phyloP scores from a whole-genome alignment of 2,888 invertebrate species.

The Formica aserva region DNA sequence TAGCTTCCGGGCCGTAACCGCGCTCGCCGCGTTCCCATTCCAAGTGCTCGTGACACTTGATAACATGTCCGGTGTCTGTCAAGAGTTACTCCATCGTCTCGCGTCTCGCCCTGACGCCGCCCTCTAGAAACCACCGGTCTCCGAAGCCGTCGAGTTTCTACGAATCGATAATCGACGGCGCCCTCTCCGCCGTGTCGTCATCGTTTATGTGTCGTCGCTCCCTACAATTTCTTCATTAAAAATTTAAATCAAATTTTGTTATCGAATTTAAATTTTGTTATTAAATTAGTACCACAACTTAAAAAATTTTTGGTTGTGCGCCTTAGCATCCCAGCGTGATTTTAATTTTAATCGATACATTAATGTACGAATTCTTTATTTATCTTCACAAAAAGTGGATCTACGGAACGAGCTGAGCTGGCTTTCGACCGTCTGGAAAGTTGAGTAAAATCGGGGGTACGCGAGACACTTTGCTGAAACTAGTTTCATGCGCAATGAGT shows the following conservation, averaged over 20 bases:
- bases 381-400: slow-evolving; percentile 49
- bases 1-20: slow-evolving; percentile 45
- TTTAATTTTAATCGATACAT: slow-evolving; percentile 52
- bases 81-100: slow-evolving; percentile 25
- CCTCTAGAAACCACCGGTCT: slow-evolving; percentile 60
- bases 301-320: neutral
- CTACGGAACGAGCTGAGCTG: neutral
- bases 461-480: slow-evolving; percentile 39
- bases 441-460: slow-evolving; percentile 59
- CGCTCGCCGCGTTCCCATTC: slow-evolving; percentile 18
- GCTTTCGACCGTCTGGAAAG: slow-evolving; percentile 56
- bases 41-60: slow-evolving; percentile 45
- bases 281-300: neutral
- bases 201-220: neutral
- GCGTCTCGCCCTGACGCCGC: slow-evolving; percentile 41
- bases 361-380: slow-evolving; percentile 58
- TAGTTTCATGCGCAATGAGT: slow-evolving; percentile 54
- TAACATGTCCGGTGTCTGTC: slow-evolving; percentile 57
- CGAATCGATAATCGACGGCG: slow-evolving; percentile 67
- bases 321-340: neutral
- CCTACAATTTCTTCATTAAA: neutral
- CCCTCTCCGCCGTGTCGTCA: slow-evolving; percentile 14
- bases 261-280: neutral
- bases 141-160: slow-evolving; percentile 57
- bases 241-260: neutral